Conservation (phyloP, 2,113 vertebrate genomes). For the Melierax canorus region DNA sequence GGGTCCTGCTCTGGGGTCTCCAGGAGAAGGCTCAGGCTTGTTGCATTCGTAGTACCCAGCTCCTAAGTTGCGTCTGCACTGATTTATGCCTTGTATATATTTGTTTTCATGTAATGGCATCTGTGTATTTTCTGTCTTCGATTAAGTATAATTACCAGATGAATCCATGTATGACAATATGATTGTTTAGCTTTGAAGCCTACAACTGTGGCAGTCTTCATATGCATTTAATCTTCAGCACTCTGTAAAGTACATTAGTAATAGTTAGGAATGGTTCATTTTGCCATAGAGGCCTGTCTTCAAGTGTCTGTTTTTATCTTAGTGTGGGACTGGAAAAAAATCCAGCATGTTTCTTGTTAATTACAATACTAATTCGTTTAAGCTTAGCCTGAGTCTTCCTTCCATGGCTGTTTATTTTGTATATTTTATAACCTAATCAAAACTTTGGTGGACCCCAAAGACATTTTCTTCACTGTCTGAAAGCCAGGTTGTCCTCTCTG, state of each 20-base stretch:
- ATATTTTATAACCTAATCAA: background rate
- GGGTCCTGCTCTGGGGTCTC: background rate
- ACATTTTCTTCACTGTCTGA: background rate
- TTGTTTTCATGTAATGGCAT: background rate
- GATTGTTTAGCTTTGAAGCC: background rate
- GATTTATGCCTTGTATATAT: background rate
- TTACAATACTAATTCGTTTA: background rate
- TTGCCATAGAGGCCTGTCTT: background rate
- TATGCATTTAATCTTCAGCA: constrained; percentile 6
- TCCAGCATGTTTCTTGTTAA: background rate
- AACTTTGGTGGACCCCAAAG: background rate
- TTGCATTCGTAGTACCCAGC: background rate
- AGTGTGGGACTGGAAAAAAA: background rate
- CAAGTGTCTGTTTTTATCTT: background rate
- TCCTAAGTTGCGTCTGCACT: background rate
- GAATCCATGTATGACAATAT: background rate
- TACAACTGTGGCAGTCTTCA: background rate
- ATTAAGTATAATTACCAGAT: constrained; percentile 1
- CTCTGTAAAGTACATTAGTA: background rate
- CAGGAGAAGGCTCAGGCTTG: background rate
- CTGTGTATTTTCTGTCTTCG: background rate
- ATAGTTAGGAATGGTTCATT: background rate
- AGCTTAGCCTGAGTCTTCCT: background rate
- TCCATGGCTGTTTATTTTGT: background rate
- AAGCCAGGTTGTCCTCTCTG: fast-evolving